Evolutionary conservation across 1,140 invertebrate genomes (phyloP), one percentile per base, ranked within the genome.

Genomic region (Aethina tumida): DNA sequence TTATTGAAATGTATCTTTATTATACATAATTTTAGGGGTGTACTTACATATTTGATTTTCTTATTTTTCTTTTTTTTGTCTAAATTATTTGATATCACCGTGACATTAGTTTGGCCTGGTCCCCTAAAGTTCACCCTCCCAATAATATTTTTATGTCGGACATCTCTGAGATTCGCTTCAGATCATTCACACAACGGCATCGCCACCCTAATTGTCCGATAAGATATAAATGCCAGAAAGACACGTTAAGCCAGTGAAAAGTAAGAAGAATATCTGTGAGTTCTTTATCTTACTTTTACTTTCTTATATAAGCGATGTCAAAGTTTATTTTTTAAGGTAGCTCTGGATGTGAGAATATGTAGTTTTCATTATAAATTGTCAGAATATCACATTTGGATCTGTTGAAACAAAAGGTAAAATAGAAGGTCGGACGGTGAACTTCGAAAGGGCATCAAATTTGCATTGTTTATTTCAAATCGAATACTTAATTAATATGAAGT

Each of bases 81-180:
- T 49, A 55, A 56, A 46, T 47, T 49, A 50, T 57, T 58, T 62
- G 59, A 62, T 62, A 62, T 62, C 52, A 60, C 59, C 57, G 56
- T 62, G 55, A 59, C 49, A 57, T 57, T 56, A n/a, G n/a, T n/a
- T n/a, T 59, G 59, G 56, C 58, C 58, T 60, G 59, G 58, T 59
- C 59, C 59, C 59, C 60, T n/a, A n/a, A 55, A 61, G 57, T 59
- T 57, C 57, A 59, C 57, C 56, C 52, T 53, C 52, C 53, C 49
- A 53, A 39, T 48, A 38, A 36, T 39, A 56, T 46, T 41, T 27
- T 32, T 32, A 31, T 40, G 35, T 29, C 30, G 25, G 30, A 32
- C 37, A 28, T 39, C 14, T 35, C 37, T 45, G 47, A 49, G 47
- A 49, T 49, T 49, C 47, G 28, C 19, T n/a, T n/a, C n/a, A n/a